Evolutionary conservation across 2,113 vertebrate genomes (phyloP), one percentile per base, ranked within the genome.

Genomic region (Sebastes schlegelii): DNA sequence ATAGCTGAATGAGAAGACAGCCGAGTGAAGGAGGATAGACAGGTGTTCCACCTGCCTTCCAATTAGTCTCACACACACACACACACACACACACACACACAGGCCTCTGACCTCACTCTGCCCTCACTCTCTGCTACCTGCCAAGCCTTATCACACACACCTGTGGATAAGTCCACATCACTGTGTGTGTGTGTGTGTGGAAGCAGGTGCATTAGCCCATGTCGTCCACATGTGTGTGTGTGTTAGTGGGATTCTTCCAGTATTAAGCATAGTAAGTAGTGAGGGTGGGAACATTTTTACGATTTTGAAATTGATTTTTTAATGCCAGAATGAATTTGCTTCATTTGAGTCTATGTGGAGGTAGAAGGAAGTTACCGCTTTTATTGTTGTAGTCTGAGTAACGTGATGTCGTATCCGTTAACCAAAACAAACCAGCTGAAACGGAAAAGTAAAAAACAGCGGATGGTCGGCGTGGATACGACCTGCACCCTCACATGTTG

Each of bases 141-240:
- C 26, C 67, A 70, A 70, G 14, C 23, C 46, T 67, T 67, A 49
- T 64, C 42, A n/a, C 5, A 21, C 49, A 69, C 49, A 69, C 67
- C 26, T 69, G 49, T 34, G 66, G 48, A 69, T 52, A 17, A 52
- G 48, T 51, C 49, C 23, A 12, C 6, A 49, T 74, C 45, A 17
- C 21, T 73, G 43, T 55, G 4, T 46, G 34, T 55, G 51, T 26
- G 16, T 19, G 10, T 21, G 55, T 61, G 58, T 61, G 60, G 26
- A 26, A 26, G 26, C 26, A 26, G 26, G 26, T 26, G 26, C 26
- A 3, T 26, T 26, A 26, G 26, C 2, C 26, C 26, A 26, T 26
- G 26, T 26, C 26, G 26, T 26, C 26, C 26, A 26, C 26, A 26
- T 26, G 57, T 60, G 42, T 48, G 43, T 23, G 43, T 45, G 7